Conservation (phyloP, 2,888 invertebrate species). For the Chironomus tentans region DNA sequence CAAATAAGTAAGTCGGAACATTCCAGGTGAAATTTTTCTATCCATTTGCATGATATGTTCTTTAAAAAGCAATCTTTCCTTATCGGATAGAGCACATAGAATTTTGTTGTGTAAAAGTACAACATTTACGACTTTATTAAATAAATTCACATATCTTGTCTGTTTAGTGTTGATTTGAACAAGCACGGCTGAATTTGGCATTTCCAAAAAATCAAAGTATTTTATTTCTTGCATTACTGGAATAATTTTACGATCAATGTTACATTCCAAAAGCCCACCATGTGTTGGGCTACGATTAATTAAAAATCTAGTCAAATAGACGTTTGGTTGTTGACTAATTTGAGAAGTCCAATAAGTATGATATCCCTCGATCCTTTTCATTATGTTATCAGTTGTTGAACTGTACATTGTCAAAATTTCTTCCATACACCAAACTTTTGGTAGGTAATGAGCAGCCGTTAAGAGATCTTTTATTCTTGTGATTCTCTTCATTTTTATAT, state of each 20-base stretch:
- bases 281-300: slow-evolving; percentile 57
- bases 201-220: slow-evolving; percentile 62
- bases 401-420: slow-evolving; percentile 29
- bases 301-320: slow-evolving; percentile 58
- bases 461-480: background rate
- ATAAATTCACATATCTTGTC: slow-evolving; percentile 34
- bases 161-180: slow-evolving; percentile 54
- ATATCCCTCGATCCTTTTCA: slow-evolving; percentile 44
- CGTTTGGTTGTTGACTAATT: slow-evolving; percentile 50
- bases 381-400: slow-evolving; percentile 34
- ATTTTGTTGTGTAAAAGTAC: slow-evolving; percentile 72
- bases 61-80: slow-evolving; percentile 68
- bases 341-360: slow-evolving; percentile 49
- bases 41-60: slow-evolving; percentile 55
- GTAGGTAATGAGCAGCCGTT: slow-evolving; percentile 2
- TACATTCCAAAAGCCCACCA: slow-evolving; percentile 63
- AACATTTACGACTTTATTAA: slow-evolving; percentile 50
- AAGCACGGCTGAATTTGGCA: slow-evolving; percentile 50
- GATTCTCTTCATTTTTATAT: slow-evolving; percentile 7
- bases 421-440: slow-evolving; percentile 1
- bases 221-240: slow-evolving; percentile 62
- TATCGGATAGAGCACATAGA: slow-evolving; percentile 60
- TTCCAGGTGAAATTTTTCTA: slow-evolving; percentile 63
- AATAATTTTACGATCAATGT: slow-evolving; percentile 60
- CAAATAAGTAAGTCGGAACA: slow-evolving; percentile 63